Base-by-base conservation (phyloP, 1,140 invertebrate genomes). In the Drosophila micromelanica region DNA sequence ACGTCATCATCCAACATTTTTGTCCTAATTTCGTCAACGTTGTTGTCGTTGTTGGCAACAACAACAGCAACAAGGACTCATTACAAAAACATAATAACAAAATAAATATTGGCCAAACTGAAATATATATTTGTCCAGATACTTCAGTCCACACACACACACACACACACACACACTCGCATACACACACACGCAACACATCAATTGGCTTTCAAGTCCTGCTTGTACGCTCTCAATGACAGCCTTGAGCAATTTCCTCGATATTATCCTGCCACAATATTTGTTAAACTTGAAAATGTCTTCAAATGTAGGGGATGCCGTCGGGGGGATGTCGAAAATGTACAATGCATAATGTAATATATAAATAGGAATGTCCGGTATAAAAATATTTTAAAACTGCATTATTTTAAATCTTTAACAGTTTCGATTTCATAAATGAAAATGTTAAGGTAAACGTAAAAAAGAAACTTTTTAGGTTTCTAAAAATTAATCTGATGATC, bases 31-130 rank as follows among this genome's bases (percentile, higher is more conserved):
- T 71, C 63, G 70, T 73, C 49, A 46, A 52, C 42, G 55, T 54
- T 55, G 30, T 12, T 27, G 42, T 46, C 51, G 43, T 40, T 45
- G 49, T 17, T 37, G 38, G 2, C 17, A 17, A 62, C 68, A 68
- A 80, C 80, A 65, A 85, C 64, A 67, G 72, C 57, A 77, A 75
- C 67, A 71, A 51, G 61, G 54, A 76, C 78, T 76, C 82, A 87
- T 87, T 87, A 89, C 82, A 89, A 87, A 89, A 87, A 87, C 84
- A 87, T 87, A 87, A 87, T 82, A 89, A 79, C 82, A 87, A 79
- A 87, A 79, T 87, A 87, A 87, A 87, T 87, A 87, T 87, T 87
- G 49, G 51, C 35, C 37, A 45, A 59, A 38, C 64, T 73, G 30
- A 54, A 27, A 23, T 23, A 46, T 45, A 43, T 54, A 73, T 60